Evolutionary conservation across 2,888 invertebrate genomes (phyloP).

Genomic region (Euclidia mi): DNA sequence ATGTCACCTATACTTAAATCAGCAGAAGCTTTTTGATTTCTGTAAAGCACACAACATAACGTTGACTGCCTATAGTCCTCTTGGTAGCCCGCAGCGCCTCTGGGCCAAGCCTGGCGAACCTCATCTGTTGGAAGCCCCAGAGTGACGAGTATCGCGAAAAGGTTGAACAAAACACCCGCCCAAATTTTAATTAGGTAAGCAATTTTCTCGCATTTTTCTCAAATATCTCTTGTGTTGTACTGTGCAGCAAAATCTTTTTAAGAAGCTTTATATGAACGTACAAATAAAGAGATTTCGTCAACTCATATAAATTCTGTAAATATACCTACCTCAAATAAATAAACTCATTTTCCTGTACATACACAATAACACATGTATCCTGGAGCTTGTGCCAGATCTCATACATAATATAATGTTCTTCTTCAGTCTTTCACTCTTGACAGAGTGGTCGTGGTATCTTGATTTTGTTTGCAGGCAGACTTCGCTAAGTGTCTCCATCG

Average conservation of each 20-base stretch:
- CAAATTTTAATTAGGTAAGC: slow-evolving; percentile 91
- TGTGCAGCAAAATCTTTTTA: not conserved
- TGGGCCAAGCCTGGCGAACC: slow-evolving; percentile 91
- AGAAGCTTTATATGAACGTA: not conserved
- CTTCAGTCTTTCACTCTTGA: no score
- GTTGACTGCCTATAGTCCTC: slow-evolving; percentile 93
- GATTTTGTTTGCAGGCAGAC: no score
- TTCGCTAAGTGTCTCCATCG: no score
- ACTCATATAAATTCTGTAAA: no score
- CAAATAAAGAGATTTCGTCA: no score
- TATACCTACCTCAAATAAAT: no score
- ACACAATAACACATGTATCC: no score
- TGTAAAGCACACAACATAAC: slow-evolving; percentile 90
- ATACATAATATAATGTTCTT: not conserved
- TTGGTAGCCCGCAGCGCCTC: slow-evolving; percentile 92
- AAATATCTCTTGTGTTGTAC: not conserved
- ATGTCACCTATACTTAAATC: slow-evolving; percentile 89
- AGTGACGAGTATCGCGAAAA: slow-evolving; percentile 90
- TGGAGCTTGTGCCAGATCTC: not conserved
- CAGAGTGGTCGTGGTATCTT: no score
- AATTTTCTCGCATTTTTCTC: not conserved
- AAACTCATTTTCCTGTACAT: no score
- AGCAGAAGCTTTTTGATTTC: slow-evolving; percentile 91
- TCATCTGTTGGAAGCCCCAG: slow-evolving; percentile 85
- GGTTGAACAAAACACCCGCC: slow-evolving; percentile 91